These are phyloP conservation scores for Callyntrura guangdongensis DNA, from an alignment of 2,888 invertebrate genomes.

Conservation along the genomic window DNA sequence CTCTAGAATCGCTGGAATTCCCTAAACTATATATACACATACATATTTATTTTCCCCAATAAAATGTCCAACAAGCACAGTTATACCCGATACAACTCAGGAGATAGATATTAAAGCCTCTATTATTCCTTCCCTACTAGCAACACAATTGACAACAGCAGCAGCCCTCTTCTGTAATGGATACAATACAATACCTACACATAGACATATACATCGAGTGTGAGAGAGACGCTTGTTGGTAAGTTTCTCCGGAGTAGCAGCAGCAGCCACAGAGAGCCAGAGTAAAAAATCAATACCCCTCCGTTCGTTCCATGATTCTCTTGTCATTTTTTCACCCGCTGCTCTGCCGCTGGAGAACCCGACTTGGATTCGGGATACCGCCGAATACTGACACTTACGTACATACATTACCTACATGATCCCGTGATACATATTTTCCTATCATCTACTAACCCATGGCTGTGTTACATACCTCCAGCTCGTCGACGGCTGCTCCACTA, in stretches of 20 bases:
- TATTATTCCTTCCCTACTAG: neutral
- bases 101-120: neutral
- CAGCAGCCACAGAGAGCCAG: neutral
- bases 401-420: neutral
- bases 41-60: neutral
- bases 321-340: conserved; percentile 23
- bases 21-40: conserved; percentile 29
- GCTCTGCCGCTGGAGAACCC: conserved; percentile 28
- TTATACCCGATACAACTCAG: neutral
- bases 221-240: conserved; percentile 50
- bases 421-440: no score
- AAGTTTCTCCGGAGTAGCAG: neutral
- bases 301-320: neutral
- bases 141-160: neutral
- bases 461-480: neutral
- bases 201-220: neutral
- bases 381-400: conserved; percentile 58
- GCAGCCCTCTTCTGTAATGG: neutral
- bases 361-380: conserved; percentile 39
- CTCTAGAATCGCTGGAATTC: conserved; percentile 59
- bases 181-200: neutral
- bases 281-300: conserved; percentile 66
- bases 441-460: no score
- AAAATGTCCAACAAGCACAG: neutral
- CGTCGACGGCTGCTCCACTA: neutral